Percentiles rank a stretch among this genome's conserved stretches.
Conservation (phyloP, 2,113 vertebrate genomes). For the Casuarius casuarius region DNA sequence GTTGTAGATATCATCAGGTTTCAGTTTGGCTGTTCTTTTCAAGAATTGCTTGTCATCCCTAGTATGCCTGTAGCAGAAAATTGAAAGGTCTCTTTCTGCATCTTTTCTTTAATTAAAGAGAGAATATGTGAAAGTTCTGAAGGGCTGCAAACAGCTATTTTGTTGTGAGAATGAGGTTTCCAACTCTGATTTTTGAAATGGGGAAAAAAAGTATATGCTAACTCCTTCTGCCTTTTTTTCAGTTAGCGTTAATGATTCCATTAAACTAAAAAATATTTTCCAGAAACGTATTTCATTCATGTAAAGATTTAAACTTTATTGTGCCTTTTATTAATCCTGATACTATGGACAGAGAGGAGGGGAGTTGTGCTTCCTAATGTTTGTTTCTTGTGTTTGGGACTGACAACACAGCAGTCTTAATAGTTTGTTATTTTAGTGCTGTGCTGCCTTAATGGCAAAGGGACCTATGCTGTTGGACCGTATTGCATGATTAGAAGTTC, state of each 20-base stretch:
- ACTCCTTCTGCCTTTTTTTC: background rate
- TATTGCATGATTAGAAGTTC: background rate
- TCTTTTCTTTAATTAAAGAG: background rate
- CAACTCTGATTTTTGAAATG: background rate
- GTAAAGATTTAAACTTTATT: background rate
- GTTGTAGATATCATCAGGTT: background rate
- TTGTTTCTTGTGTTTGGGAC: background rate
- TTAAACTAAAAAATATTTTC: background rate
- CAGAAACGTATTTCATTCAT: background rate
- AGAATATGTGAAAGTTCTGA: background rate
- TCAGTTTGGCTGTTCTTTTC: background rate
- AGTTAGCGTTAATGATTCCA: too few relatives aligned
- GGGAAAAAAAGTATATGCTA: background rate
- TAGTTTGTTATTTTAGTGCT: background rate
- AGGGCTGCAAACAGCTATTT: background rate
- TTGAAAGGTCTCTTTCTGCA: background rate
- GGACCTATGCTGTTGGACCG: background rate
- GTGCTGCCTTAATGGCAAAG: background rate
- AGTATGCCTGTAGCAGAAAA: background rate
- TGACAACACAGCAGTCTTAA: too few relatives aligned
- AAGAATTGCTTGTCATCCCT: background rate
- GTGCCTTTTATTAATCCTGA: background rate
- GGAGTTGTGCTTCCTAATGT: background rate
- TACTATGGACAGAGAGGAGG: background rate
- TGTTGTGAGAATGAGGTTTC: background rate